Evolutionary conservation across 2,113 vertebrate genomes (phyloP).

Genomic region (Osmerus mordax): DNA sequence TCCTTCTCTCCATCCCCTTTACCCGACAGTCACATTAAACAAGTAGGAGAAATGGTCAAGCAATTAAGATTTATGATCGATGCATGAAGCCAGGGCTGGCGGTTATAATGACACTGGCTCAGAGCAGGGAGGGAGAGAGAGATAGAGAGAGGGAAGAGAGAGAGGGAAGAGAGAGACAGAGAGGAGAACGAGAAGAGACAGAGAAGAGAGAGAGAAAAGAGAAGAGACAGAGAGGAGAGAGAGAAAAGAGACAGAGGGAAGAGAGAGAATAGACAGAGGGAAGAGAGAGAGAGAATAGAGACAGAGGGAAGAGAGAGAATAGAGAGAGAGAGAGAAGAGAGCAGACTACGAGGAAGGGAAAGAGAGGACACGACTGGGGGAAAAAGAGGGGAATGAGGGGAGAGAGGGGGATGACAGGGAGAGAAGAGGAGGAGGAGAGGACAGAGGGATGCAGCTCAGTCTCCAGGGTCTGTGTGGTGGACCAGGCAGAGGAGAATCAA

Average conservation of each 20-base stretch:
- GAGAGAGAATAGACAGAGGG: too few species aligned
- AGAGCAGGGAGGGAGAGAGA: slow-evolving; percentile 17
- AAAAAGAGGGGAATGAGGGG: background rate
- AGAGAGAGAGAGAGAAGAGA: too few species aligned
- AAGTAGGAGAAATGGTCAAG: slow-evolving; percentile 73
- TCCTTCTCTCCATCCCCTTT: slow-evolving; percentile 26
- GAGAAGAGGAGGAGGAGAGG: background rate
- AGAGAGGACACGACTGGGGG: background rate
- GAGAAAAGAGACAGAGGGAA: slow-evolving; percentile 22
- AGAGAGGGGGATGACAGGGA: too few species aligned
- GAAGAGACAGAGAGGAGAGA: too few species aligned
- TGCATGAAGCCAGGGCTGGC: slow-evolving; percentile 70
- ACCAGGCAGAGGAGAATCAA: slow-evolving; percentile 56
- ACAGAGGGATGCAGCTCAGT: slow-evolving; percentile 8
- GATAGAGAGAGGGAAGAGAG: slow-evolving; percentile 5
- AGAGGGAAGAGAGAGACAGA: background rate
- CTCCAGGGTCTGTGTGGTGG: slow-evolving; percentile 11
- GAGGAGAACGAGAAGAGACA: too few species aligned
- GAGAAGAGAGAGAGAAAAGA: too few species aligned
- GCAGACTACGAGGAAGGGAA: background rate
- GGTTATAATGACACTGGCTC: slow-evolving; percentile 70
- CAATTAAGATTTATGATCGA: slow-evolving; percentile 81
- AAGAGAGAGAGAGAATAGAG: too few species aligned
- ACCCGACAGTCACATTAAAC: slow-evolving; percentile 73
- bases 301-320: too few species aligned